Conservation (phyloP, 2,113 vertebrate species). For the Pogona vitticeps region DNA sequence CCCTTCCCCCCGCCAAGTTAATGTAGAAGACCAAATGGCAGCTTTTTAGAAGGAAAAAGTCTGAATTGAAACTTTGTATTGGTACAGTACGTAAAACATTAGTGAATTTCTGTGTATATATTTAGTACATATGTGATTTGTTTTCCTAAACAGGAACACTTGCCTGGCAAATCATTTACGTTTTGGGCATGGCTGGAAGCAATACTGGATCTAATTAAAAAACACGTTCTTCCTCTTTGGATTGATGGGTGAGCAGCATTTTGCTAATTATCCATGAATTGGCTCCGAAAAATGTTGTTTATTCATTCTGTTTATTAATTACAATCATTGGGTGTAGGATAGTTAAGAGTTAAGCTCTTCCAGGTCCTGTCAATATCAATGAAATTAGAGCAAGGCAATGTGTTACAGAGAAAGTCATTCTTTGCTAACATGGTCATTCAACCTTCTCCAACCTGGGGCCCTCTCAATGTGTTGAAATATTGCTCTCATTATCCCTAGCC, state of each 20-base stretch:
- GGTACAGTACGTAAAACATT: neutral
- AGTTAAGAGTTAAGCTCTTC: neutral
- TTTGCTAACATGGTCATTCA: neutral
- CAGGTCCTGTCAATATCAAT: neutral
- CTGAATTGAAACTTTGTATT: neutral
- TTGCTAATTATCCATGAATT: neutral
- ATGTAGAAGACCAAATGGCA: too few species aligned
- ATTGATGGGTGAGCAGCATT: slow-evolving; percentile 88
- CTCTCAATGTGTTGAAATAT: too few species aligned
- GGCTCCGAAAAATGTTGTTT: neutral
- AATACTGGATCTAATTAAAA: slow-evolving; percentile 96
- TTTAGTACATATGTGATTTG: neutral
- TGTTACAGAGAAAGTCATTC: neutral
- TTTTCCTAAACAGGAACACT: slow-evolving; percentile 83
- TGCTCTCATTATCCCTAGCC: too few species aligned
- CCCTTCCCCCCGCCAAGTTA: too few species aligned
- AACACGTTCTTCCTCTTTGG: slow-evolving; percentile 95
- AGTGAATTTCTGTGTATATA: neutral
- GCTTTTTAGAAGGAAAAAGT: neutral
- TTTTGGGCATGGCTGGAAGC: slow-evolving; percentile 98
- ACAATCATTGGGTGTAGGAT: neutral
- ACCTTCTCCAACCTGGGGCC: neutral
- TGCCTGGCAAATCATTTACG: slow-evolving; percentile 91
- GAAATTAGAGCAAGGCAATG: neutral
- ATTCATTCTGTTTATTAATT: slow-evolving; percentile 7